A percentile compares a stretch with the other conserved stretches of the same genome.
Evolutionary conservation across 2,888 invertebrate species (phyloP).

Genomic region (Yponomeuta sedellus): DNA sequence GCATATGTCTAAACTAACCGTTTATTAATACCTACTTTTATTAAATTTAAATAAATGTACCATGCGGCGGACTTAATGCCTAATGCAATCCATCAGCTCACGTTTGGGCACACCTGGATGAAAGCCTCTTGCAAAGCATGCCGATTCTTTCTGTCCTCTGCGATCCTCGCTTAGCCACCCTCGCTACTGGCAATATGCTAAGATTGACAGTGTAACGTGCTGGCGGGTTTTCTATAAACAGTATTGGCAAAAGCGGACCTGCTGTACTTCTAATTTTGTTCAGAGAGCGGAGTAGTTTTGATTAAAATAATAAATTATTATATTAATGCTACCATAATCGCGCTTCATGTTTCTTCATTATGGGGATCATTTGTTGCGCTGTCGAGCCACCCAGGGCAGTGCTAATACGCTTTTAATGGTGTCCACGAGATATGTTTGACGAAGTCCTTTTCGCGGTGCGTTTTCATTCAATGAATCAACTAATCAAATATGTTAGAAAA

Average conservation of each 20-base stretch:
- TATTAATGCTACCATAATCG: constrained; percentile 49
- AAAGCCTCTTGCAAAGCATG: no score
- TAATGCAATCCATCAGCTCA: no score
- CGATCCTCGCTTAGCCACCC: no score
- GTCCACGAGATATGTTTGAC: constrained; percentile 22
- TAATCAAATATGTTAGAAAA: no score
- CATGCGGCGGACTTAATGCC: no score
- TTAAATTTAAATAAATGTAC: no score
- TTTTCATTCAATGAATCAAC: no score
- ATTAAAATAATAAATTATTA: constrained; percentile 51
- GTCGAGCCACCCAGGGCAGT: constrained; percentile 48
- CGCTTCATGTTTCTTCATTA: constrained; percentile 58
- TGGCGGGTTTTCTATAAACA: background rate
- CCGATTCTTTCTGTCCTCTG: no score
- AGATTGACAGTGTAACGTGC: background rate
- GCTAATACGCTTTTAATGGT: constrained; percentile 58
- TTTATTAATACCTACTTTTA: no score
- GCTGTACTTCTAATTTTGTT: background rate
- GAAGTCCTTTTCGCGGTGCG: background rate
- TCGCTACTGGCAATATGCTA: no score
- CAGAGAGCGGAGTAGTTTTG: constrained; percentile 28
- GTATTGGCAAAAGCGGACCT: background rate
- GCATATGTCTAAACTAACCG: no score
- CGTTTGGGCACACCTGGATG: no score
- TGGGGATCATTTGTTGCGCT: constrained; percentile 45